These are phyloP conservation scores for Danio choprae DNA, from an alignment of 2,797 vertebrate genomes.

Conservation along the genomic window DNA sequence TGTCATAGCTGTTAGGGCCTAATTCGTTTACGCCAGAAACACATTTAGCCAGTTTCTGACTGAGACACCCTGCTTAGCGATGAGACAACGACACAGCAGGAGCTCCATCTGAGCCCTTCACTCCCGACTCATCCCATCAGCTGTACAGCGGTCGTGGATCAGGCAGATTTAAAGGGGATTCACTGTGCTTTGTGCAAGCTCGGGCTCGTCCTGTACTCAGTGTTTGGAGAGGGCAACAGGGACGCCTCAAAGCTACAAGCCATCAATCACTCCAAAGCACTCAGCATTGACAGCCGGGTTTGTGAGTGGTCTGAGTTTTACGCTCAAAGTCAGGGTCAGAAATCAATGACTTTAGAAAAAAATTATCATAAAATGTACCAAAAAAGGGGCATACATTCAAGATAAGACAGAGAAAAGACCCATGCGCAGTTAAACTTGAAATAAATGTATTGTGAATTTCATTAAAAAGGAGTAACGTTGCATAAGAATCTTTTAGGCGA, in stretches of 20 bases:
- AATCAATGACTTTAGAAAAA: no score
- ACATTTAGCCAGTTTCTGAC: slow-evolving; percentile 33
- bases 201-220: slow-evolving; percentile 52
- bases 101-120: slow-evolving; percentile 71
- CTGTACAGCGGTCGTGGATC: background rate
- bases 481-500: no score
- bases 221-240: slow-evolving; percentile 52
- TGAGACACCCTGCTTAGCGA: slow-evolving; percentile 38
- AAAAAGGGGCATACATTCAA: no score
- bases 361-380: no score
- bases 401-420: no score
- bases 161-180: slow-evolving; percentile 45
- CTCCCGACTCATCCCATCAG: slow-evolving; percentile 56
- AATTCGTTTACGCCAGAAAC: slow-evolving; percentile 44
- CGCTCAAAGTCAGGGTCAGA: background rate
- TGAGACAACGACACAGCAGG: slow-evolving; percentile 24
- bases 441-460: no score
- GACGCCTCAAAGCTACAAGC: slow-evolving; percentile 50
- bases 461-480: no score
- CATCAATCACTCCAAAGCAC: slow-evolving; percentile 54
- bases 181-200: slow-evolving; percentile 59
- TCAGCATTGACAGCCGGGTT: slow-evolving; percentile 25
- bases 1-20: slow-evolving; percentile 31
- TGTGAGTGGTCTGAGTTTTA: slow-evolving; percentile 37
- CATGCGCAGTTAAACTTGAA: no score